Percentiles rank a stretch among this genome's conserved stretches.
These are phyloP conservation scores for Mylabris phalerata DNA, from an alignment of 1,140 invertebrate species.

Conservation along the genomic window DNA sequence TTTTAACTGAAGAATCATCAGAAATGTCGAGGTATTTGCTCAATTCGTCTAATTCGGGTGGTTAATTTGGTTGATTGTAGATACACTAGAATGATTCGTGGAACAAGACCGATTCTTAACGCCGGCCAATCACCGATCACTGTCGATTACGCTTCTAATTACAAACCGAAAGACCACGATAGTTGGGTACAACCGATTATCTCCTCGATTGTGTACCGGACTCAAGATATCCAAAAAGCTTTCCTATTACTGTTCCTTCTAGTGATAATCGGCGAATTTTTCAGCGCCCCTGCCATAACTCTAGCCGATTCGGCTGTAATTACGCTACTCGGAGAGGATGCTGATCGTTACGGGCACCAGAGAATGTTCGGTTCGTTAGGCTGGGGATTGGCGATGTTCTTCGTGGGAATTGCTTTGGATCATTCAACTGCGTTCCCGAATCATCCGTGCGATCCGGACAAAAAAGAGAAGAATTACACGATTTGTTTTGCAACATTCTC, in stretches of 20 bases:
- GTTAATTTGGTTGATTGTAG: constrained; percentile 14
- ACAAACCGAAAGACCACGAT: constrained; percentile 63
- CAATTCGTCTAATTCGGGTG: background rate
- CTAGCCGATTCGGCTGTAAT: constrained; percentile 94
- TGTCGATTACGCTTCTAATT: constrained; percentile 75
- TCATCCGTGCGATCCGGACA: constrained; percentile 83
- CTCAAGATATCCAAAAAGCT: constrained; percentile 87
- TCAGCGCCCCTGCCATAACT: constrained; percentile 92
- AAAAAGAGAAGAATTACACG: constrained; percentile 94
- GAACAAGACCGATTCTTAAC: constrained; percentile 32
- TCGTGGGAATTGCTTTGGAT: constrained; percentile 96
- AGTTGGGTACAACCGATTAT: constrained; percentile 87
- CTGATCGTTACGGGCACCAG: constrained; percentile 90
- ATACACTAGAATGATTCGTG: constrained; percentile 16
- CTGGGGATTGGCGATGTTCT: constrained; percentile 98
- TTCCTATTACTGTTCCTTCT: constrained; percentile 91
- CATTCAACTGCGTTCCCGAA: constrained; percentile 86
- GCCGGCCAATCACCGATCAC: constrained; percentile 68
- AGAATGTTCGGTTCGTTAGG: constrained; percentile 98
- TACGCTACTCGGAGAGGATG: constrained; percentile 83
- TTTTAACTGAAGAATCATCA: constrained; percentile 1
- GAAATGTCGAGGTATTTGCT: constrained; percentile 2
- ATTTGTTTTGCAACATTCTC: constrained; percentile 98
- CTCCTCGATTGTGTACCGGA: constrained; percentile 84
- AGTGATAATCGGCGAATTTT: constrained; percentile 95